These are phyloP conservation scores for Nesospiza acunhae DNA, from an alignment of 2,113 vertebrate genomes.

Conservation along the genomic window DNA sequence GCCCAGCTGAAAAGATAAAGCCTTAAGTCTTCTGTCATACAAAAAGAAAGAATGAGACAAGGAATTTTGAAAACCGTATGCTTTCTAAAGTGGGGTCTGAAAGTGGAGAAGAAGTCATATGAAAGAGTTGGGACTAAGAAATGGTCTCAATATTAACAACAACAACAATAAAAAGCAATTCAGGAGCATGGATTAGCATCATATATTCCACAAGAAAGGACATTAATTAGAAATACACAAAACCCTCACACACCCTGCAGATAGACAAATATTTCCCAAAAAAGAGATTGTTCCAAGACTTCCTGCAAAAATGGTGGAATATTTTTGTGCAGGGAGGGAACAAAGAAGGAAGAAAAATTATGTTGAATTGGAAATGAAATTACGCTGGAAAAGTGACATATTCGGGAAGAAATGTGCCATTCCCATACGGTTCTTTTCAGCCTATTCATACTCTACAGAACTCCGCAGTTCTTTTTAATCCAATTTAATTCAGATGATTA, in stretches of 20 bases:
- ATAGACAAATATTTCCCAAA: not conserved
- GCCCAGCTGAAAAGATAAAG: not conserved
- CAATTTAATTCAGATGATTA: not conserved
- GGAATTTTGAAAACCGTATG: not conserved
- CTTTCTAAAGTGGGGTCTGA: not conserved
- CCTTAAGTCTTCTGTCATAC: rapidly evolving
- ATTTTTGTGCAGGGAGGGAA: rapidly evolving
- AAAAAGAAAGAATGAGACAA: not conserved
- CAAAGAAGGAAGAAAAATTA: not conserved
- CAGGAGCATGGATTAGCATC: not conserved
- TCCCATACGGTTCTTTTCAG: not conserved
- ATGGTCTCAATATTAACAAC: not conserved
- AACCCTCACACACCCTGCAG: rapidly evolving
- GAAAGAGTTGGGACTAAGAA: not conserved
- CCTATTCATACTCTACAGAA: not conserved
- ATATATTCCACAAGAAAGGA: not conserved
- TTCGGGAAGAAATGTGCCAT: not conserved
- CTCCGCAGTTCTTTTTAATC: not conserved
- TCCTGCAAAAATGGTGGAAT: not conserved
- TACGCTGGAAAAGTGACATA: not conserved
- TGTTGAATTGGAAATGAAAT: not conserved
- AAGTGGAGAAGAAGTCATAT: not conserved
- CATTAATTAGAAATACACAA: not conserved
- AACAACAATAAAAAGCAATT: not conserved
- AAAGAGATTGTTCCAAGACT: not conserved